Base-by-base conservation (phyloP, 2,888 invertebrate genomes). In the Parnassius glacialis region DNA sequence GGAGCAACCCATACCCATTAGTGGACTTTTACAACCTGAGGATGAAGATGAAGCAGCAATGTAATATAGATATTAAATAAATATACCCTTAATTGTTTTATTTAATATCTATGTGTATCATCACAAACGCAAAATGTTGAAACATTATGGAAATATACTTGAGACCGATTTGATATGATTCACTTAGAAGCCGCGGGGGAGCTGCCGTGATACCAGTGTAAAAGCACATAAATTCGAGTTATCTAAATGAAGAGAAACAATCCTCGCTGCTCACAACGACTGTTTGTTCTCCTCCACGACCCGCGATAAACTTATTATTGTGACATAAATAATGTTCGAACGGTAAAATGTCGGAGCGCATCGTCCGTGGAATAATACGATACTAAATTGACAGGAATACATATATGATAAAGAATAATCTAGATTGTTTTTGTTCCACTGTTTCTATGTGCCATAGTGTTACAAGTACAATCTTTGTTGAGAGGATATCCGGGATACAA, bases 241-340 rank as follows among this genome's bases (percentile, higher is more conserved):
- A 86, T 87, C 84, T 65, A 64, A 72, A 72, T 75, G 78, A 78
- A 75, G 68, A 67, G 64, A 65, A 72, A 76, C 66, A 73, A 74
- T 74, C 73, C 75, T 74, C 74, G 71, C 70, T 74, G 71, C 67
- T 71, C 68, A 64, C 69, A 64, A 65, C 74, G 68, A 69, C 72
- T 88, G 88, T 87, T 88, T 88, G 83, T 78, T 83, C 75, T 70
- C 70, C 9, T 73, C 68, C 66, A 65, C 84, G 88, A 86, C 87
- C 89, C 74, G 62, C 71, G 90, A 91, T 90, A 90, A 90, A 83
- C 82, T 84, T 85, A 87, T 84, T 87, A 83, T 87, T 85, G 83
- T 85, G 87, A 85, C 89, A 87, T 88, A 84, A 85, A 85, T 89
- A 81, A 78, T 74, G 70, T 73, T 71, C 74, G 67, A 67, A 67